Conservation (phyloP, 1,140 invertebrate species). For the Lutraria rhynchaena region DNA sequence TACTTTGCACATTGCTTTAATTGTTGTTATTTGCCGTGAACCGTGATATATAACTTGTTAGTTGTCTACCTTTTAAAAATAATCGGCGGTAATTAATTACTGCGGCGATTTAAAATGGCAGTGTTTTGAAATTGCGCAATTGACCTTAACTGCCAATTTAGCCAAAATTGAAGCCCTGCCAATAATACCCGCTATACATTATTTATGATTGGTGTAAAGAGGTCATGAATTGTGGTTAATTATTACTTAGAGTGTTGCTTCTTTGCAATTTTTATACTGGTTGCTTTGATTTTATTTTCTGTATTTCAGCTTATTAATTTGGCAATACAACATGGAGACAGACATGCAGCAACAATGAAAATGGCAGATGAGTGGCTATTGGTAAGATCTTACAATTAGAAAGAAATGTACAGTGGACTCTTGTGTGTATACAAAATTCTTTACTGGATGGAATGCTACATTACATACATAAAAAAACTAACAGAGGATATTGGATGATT, state of each 20-base stretch:
- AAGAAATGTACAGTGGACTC: too few relatives aligned
- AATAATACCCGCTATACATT: neutral
- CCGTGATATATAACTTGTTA: too few relatives aligned
- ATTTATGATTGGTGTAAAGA: neutral
- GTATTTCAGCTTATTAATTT: conserved; percentile 92
- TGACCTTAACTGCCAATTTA: too few relatives aligned
- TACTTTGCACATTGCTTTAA: too few relatives aligned
- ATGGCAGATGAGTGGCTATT: conserved; percentile 93
- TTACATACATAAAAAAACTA: too few relatives aligned
- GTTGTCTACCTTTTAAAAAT: too few relatives aligned
- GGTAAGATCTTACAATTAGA: conserved; percentile 74
- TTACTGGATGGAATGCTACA: too few relatives aligned
- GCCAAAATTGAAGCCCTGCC: neutral
- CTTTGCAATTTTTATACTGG: neutral
- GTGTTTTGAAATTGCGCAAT: neutral
- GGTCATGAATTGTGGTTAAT: neutral
- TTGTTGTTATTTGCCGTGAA: too few relatives aligned
- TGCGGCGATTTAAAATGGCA: neutral
- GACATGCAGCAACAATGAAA: conserved; percentile 92
- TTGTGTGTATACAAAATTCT: too few relatives aligned
- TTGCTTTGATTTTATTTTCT: conserved; percentile 50
- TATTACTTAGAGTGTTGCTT: neutral
- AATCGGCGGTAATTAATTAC: too few relatives aligned
- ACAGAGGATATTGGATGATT: too few relatives aligned
- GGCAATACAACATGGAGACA: conserved; percentile 92